phyloP scores from a whole-genome alignment of 1,140 invertebrate genomes.

The Drosophila tsacasi region DNA sequence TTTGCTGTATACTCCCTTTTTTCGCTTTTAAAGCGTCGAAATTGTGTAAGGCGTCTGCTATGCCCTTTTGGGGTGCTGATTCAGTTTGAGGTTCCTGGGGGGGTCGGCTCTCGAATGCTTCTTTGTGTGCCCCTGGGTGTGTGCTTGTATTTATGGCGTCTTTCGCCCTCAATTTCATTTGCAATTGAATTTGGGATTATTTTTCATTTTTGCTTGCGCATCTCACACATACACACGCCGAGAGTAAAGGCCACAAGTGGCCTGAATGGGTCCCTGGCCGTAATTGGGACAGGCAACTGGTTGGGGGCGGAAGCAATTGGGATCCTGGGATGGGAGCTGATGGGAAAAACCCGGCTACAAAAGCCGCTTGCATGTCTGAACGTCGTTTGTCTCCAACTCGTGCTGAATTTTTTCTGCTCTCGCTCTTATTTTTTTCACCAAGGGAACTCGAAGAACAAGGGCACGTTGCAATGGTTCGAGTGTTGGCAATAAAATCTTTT shows the following conservation, averaged over 20 bases:
- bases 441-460: neutral
- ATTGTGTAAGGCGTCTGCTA: slow-evolving; percentile 63
- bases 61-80: slow-evolving; percentile 53
- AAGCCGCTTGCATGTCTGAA: slow-evolving; percentile 80
- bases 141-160: slow-evolving; percentile 67
- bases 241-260: slow-evolving; percentile 72
- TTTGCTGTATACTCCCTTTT: slow-evolving; percentile 1
- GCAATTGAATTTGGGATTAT: slow-evolving; percentile 83
- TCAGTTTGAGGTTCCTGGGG: slow-evolving; percentile 35
- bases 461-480: neutral
- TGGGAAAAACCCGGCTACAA: slow-evolving; percentile 29
- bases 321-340: slow-evolving; percentile 1
- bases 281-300: slow-evolving; percentile 33
- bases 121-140: slow-evolving; percentile 34
- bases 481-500: neutral
- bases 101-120: slow-evolving; percentile 28
- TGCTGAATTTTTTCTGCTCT: slow-evolving; percentile 38
- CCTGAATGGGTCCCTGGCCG: slow-evolving; percentile 57
- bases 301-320: slow-evolving; percentile 1
- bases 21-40: slow-evolving; percentile 58
- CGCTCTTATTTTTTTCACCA: neutral
- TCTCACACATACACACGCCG: slow-evolving; percentile 39
- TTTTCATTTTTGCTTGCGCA: slow-evolving; percentile 78
- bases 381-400: slow-evolving; percentile 70
- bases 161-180: slow-evolving; percentile 82